Evolutionary conservation across 1,140 invertebrate genomes (phyloP).

Genomic region (Homalodisca vitripennis): DNA sequence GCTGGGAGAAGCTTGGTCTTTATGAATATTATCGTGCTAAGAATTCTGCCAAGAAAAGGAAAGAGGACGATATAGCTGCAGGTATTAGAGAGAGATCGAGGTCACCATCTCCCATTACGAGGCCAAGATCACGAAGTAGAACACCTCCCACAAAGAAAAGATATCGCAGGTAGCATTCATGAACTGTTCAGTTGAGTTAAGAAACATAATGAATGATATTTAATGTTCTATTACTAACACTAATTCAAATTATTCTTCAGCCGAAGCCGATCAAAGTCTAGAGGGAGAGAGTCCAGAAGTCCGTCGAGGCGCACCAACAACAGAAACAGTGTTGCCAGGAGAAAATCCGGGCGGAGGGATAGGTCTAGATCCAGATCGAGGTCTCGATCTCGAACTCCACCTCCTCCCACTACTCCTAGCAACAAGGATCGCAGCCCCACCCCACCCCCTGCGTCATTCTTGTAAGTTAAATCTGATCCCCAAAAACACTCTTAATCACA

Average conservation of each 20-base stretch:
- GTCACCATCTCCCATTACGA: conserved; percentile 68
- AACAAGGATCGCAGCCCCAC: conserved; percentile 65
- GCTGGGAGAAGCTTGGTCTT: conserved; percentile 95
- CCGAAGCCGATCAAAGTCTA: conserved; percentile 42
- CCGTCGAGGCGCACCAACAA: conserved; percentile 42
- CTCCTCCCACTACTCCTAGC: conserved; percentile 44
- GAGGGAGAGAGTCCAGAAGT: conserved; percentile 39
- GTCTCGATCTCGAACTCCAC: conserved; percentile 48
- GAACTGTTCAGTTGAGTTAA: too few species aligned
- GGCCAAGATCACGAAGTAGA: conserved; percentile 62
- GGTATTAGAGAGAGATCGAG: conserved; percentile 69
- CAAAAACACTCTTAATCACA: too few species aligned
- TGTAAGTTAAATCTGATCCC: too few species aligned
- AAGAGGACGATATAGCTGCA: conserved; percentile 76
- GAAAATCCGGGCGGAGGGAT: conserved; percentile 35
- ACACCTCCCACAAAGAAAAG: conserved; percentile 69
- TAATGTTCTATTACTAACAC: too few species aligned
- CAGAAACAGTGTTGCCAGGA: conserved; percentile 34
- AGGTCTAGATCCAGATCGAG: conserved; percentile 49
- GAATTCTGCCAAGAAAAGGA: conserved; percentile 83
- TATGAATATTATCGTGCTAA: conserved; percentile 98
- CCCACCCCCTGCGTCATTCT: conserved; percentile 78
- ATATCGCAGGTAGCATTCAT: conserved; percentile 57
- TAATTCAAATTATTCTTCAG: conserved; percentile 34
- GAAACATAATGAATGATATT: too few species aligned